Base-by-base conservation (phyloP, 2,113 vertebrate species). In the Colossoma macropomum region DNA sequence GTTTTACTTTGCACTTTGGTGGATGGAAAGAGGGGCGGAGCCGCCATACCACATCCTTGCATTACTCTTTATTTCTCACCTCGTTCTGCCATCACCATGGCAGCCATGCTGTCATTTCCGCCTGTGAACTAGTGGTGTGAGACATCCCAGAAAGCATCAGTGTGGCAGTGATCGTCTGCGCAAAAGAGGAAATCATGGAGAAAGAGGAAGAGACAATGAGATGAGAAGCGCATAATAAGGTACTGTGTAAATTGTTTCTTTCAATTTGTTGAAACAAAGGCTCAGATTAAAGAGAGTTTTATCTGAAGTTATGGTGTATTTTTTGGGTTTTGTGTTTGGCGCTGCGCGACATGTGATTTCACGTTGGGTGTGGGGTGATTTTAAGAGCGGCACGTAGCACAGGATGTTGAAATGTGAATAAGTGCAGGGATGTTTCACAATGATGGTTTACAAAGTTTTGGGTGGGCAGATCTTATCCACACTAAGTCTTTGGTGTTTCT, bases 41-140 rank as follows among this genome's bases (percentile, higher is more conserved):
- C 75, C 21, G 28, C 19, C 21, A 25, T 50, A 79, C 88, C 90
- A 91, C 90, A 89, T 89, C 86, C 88, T 91, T n/a, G 48, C 59
- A 78, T 72, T 45, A 34, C 16, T 32, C 17, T n/a, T 32, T 23
- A 68, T 21, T 77, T 32, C 75, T 71, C 34, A 71, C 72, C 60
- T 81, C 83, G 45, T 52, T 28, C n/a, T 4, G 12, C 65, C 30
- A 71, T 77, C 59, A 59, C 52, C 79, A 86, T 83, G 80, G 80
- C 62, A 82, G 85, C 76, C 72, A 65, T 79, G 72, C 65, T 25
- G 84, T 78, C 81, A 69, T 68, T 83, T 86, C 84, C 85, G 71
- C 60, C 41, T 13, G 27, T 52, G 30, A 69, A 34, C 62, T 41
- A 23, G 32, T 27, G 50, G 50, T 50, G 41, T 27, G 66, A 48